These are phyloP conservation scores for Silvanus unidentatus DNA, from an alignment of 2,888 invertebrate genomes.

Conservation along the genomic window DNA sequence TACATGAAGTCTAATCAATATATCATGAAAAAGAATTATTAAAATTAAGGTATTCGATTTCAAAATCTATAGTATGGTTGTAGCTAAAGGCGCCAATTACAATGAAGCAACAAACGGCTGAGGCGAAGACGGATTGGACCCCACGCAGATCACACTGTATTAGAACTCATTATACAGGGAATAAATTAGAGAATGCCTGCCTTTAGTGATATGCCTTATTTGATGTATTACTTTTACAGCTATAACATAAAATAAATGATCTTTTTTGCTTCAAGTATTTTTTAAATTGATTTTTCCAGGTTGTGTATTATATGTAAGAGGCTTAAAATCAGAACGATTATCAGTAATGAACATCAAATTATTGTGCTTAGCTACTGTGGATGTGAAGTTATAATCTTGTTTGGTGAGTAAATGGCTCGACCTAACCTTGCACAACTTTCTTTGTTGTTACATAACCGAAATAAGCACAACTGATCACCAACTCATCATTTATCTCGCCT, in stretches of 20 bases:
- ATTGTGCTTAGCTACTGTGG: too few species aligned
- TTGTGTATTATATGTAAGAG: not conserved
- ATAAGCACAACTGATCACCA: too few species aligned
- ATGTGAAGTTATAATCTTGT: too few species aligned
- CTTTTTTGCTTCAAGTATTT: not conserved
- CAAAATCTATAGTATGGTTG: conserved; percentile 19
- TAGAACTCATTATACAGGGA: conserved; percentile 38
- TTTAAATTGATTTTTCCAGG: conserved; percentile 1
- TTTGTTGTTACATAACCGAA: too few species aligned
- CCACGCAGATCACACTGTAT: conserved; percentile 35
- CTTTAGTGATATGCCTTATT: conserved; percentile 27
- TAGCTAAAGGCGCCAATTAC: conserved; percentile 31
- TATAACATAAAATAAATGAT: conserved; percentile 11
- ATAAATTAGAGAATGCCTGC: conserved; percentile 37
- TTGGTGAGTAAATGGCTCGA: too few species aligned
- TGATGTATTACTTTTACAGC: conserved; percentile 28
- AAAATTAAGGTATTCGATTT: conserved; percentile 10
- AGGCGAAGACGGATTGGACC: conserved; percentile 28
- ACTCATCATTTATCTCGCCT: too few species aligned
- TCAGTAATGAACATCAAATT: conserved; percentile 1
- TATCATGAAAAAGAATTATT: conserved; percentile 5
- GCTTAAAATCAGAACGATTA: not conserved
- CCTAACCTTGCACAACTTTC: too few species aligned
- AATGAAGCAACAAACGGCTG: conserved; percentile 20
- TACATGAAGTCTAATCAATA: conserved; percentile 3